Evolutionary conservation across 2,888 invertebrate species (phyloP), one percentile per base, ranked within the genome.

Genomic region (Napeogenes inachia): DNA sequence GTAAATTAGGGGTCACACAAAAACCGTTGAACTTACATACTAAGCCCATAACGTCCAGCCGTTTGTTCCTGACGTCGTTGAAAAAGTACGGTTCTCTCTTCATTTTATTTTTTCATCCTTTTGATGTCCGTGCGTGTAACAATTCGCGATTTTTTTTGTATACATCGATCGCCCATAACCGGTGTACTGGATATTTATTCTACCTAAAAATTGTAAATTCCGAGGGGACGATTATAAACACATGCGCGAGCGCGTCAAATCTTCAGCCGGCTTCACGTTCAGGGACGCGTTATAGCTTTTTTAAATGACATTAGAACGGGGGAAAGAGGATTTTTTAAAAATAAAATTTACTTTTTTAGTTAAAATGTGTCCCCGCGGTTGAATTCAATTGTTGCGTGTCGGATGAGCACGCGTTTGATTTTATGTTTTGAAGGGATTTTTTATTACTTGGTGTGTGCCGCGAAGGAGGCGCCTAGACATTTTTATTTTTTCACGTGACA

Each of bases 171-270:
- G 74, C 73, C 78, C 74, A 79, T 80, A 83, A 83, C 82, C 82
- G 81, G 83, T 84, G 85, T 82, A 86, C 80, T 83, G 77, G 77
- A 82, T 78, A 79, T 76, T 84, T 84, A 82, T 77, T 85, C 87
- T 80, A 72, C 75, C 76, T 81, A 87, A 88, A 88, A 86, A 82
- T 76, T 79, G 79, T 71, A 86, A 87, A 86, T 85, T 82, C 81
- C 82, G 84, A 87, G 90, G 90, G 89, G 89, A 87, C 81, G 81
- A 85, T 86, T 83, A 87, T 85, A 89, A 86, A 85, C 90, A 89
- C 86, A 89, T 89, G 89, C 89, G 89, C 87, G 82, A 87, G 89
- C 89, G 89, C 88, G 87, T 87, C 89, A 90, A 89, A 89, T 89
- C 85, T 85, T 89, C 89, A 90, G 89, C 89, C 89, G 89, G 88